Percentiles rank a stretch among this genome's conserved stretches.
These are phyloP conservation scores for Megaceryle alcyon DNA, from an alignment of 2,797 vertebrate species.

Conservation along the genomic window DNA sequence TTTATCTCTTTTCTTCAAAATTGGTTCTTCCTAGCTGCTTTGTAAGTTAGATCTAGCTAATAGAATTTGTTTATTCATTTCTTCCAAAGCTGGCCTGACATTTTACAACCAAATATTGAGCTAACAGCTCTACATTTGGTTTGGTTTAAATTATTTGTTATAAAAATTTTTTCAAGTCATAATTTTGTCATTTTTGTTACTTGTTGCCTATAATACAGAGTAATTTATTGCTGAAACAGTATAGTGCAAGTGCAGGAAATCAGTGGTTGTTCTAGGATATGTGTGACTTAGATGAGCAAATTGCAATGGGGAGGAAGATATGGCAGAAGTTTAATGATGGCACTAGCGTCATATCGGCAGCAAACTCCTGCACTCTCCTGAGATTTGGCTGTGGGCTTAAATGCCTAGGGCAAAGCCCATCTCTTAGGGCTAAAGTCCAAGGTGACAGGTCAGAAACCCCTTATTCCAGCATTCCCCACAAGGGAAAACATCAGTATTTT, in stretches of 20 bases:
- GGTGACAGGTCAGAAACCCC: background rate
- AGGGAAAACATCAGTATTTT: background rate
- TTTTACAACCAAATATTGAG: background rate
- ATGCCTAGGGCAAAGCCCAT: background rate
- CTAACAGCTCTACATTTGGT: background rate
- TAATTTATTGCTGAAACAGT: background rate
- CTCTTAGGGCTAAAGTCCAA: background rate
- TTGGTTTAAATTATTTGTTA: background rate
- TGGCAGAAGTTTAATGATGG: background rate
- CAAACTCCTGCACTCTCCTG: background rate
- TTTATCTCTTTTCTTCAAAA: conserved; percentile 24
- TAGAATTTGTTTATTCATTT: background rate
- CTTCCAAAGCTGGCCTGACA: background rate
- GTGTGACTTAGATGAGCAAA: background rate
- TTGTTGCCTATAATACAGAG: background rate
- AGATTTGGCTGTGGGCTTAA: background rate
- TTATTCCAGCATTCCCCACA: background rate
- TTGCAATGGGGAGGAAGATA: background rate
- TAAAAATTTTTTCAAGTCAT: background rate
- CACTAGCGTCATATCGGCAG: background rate
- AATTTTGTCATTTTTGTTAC: background rate
- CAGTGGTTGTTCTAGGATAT: background rate
- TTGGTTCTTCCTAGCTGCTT: background rate
- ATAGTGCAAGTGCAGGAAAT: background rate
- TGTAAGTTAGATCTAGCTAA: background rate